Evolutionary conservation across 37 sponge, comb jelly and placozoan genomes (phyloP).

Genomic region (Aphrocallistes beatrix): DNA sequence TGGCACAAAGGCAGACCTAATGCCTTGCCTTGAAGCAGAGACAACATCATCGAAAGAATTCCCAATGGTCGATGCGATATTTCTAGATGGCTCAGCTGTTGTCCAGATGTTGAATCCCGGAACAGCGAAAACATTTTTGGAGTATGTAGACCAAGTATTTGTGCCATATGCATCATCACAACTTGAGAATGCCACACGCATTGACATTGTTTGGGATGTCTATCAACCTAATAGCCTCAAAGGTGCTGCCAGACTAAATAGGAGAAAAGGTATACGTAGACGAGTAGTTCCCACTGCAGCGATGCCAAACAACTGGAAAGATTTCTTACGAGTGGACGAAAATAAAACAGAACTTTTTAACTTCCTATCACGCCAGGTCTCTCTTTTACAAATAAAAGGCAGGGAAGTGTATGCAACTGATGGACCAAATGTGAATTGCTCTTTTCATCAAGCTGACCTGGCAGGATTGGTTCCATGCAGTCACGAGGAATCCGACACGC

Average conservation of each 20-base stretch:
- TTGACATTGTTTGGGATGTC: neutral
- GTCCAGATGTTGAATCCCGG: neutral
- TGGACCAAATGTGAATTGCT: neutral
- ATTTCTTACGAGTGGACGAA: neutral
- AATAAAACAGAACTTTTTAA: neutral
- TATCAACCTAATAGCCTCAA: too few species aligned
- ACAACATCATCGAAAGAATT: neutral
- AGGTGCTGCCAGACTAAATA: neutral
- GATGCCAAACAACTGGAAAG: neutral
- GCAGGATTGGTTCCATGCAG: neutral
- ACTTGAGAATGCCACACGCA: neutral
- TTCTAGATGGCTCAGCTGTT: neutral
- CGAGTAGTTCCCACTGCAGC: neutral
- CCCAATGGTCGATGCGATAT: neutral
- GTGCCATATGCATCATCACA: neutral
- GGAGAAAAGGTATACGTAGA: neutral
- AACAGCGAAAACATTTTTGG: neutral
- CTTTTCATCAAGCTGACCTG: neutral
- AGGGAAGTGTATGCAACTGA: neutral
- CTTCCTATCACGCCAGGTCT: neutral
- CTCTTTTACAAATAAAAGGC: neutral
- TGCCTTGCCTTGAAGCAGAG: neutral
- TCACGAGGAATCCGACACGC: conserved; percentile 12
- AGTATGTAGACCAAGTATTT: neutral
- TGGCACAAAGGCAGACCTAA: neutral